Conservation (phyloP, 2,797 vertebrate species). For the Cichlasoma orientale region DNA sequence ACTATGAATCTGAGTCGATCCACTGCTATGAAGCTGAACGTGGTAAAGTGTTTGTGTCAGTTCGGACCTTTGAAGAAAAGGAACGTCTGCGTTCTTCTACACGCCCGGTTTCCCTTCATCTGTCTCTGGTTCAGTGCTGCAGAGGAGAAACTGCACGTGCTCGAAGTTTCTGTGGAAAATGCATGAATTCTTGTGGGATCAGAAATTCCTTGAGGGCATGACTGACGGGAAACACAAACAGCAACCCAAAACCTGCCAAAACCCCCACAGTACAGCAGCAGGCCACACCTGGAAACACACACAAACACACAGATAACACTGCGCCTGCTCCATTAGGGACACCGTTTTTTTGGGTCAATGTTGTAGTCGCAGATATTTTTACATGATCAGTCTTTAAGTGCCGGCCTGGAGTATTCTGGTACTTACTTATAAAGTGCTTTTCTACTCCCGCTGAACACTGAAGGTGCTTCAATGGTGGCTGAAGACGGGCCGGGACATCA, state of each 20-base stretch:
- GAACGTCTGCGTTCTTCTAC: too few relatives aligned
- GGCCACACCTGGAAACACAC: background rate
- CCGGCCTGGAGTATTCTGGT: background rate
- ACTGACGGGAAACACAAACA: background rate
- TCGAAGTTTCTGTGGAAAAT: slow-evolving; percentile 1
- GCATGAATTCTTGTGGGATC: background rate
- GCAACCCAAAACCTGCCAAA: slow-evolving; percentile 5
- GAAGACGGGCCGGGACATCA: background rate
- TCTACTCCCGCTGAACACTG: background rate
- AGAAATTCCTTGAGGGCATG: background rate
- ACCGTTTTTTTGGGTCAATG: background rate
- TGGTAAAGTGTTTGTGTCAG: background rate
- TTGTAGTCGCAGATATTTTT: background rate
- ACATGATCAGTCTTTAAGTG: background rate
- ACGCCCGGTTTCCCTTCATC: background rate
- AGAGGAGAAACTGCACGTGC: background rate
- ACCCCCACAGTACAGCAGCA: background rate
- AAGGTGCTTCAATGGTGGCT: background rate
- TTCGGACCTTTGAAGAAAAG: background rate
- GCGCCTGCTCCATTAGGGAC: background rate
- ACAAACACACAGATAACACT: background rate
- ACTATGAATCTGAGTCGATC: background rate
- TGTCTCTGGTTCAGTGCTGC: background rate
- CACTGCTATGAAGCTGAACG: background rate
- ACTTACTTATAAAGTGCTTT: background rate